Evolutionary conservation across 2,888 invertebrate species (phyloP).

Genomic region (Laothoe populi): DNA sequence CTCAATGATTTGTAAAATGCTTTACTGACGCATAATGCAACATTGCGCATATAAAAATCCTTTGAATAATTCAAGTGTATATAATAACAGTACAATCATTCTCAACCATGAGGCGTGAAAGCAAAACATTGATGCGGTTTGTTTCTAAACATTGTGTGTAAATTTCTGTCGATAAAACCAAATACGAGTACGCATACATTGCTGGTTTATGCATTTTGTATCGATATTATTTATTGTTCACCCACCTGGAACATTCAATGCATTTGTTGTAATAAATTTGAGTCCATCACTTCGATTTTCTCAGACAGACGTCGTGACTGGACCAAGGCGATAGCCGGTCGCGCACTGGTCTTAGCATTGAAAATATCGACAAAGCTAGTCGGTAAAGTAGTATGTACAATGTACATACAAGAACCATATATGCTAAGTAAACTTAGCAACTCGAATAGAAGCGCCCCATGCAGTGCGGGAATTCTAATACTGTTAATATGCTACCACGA

Average conservation of each 20-base stretch:
- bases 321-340: constrained; percentile 21
- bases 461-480: constrained; percentile 36
- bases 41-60: constrained; percentile 45
- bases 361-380: constrained; percentile 18
- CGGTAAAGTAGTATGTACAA: too few relatives aligned
- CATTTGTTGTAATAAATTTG: constrained; percentile 32
- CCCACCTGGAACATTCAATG: constrained; percentile 39
- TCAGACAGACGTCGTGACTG: constrained; percentile 26
- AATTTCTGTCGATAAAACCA: constrained; percentile 70
- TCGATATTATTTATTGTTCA: constrained; percentile 45
- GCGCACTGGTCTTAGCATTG: constrained; percentile 28
- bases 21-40: constrained; percentile 8
- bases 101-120: constrained; percentile 60
- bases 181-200: constrained; percentile 54
- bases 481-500: constrained; percentile 38
- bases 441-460: neutral
- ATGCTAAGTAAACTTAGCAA: constrained; percentile 14
- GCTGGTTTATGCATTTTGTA: constrained; percentile 51
- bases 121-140: constrained; percentile 65
- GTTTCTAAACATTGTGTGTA: constrained; percentile 77
- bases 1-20: constrained; percentile 12
- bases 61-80: constrained; percentile 48
- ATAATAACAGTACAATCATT: constrained; percentile 62
- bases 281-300: constrained; percentile 22
- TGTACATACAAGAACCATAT: constrained; percentile 3